Conservation (phyloP, 2,797 vertebrate species). For the Siniperca undulata region DNA sequence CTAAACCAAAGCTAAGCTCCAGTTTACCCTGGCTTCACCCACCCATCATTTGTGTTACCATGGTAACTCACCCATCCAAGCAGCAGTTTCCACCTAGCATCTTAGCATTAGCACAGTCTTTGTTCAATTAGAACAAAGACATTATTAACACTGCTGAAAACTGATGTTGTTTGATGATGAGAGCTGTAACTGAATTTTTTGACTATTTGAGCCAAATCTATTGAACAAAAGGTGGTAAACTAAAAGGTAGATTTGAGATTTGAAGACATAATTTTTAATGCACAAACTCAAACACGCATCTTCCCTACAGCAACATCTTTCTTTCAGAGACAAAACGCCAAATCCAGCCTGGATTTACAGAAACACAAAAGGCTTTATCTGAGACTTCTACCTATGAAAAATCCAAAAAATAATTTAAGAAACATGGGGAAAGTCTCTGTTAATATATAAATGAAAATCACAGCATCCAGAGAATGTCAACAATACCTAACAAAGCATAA, state of each 20-base stretch:
- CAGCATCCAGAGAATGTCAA: neutral
- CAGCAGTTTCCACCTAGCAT: slow-evolving; percentile 50
- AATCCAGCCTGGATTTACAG: slow-evolving; percentile 23
- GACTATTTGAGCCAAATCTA: neutral
- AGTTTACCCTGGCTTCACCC: slow-evolving; percentile 56
- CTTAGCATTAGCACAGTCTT: slow-evolving; percentile 39
- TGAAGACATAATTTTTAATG: neutral
- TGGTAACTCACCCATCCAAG: slow-evolving; percentile 36
- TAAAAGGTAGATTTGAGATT: neutral
- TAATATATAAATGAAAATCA: neutral
- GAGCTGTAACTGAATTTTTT: neutral
- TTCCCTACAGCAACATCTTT: neutral
- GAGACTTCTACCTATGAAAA: neutral
- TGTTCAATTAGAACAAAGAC: slow-evolving; percentile 9
- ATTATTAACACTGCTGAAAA: neutral
- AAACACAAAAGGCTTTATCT: slow-evolving; percentile 5
- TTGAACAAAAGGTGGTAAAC: neutral
- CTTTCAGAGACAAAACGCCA: neutral
- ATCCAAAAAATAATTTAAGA: neutral
- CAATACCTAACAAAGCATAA: neutral
- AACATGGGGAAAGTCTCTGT: neutral
- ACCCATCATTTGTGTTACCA: slow-evolving; percentile 34
- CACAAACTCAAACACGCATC: slow-evolving; percentile 10
- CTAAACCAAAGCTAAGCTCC: slow-evolving; percentile 54
- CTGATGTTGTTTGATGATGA: neutral